Evolutionary conservation across 2,797 vertebrate genomes (phyloP).

Genomic region (Epinephelus malabaricus): DNA sequence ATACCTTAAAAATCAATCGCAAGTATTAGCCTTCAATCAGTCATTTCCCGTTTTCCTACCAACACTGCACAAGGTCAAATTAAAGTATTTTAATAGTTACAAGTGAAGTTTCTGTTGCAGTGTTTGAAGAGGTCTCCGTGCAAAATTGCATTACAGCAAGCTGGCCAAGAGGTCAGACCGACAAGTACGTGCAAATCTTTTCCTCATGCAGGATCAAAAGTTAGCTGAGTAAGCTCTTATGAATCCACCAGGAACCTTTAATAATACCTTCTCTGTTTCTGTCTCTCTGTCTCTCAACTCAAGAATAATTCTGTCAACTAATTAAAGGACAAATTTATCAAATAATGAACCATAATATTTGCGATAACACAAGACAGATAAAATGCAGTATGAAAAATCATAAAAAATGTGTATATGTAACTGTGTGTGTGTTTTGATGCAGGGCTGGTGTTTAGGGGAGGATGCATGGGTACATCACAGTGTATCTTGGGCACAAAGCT

Average conservation of each 20-base stretch:
- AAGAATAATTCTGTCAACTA: too few species aligned
- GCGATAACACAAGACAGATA: too few species aligned
- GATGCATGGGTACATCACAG: too few species aligned
- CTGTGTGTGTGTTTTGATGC: too few species aligned
- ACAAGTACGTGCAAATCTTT: conserved; percentile 4
- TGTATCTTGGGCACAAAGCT: too few species aligned
- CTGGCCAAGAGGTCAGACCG: conserved; percentile 9
- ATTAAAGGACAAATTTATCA: too few species aligned
- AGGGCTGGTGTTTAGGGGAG: too few species aligned
- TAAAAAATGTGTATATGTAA: too few species aligned
- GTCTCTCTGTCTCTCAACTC: not conserved
- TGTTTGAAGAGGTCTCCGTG: not conserved
- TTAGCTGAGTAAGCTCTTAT: conserved; percentile 10
- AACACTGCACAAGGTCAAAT: not conserved
- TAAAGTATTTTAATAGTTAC: not conserved
- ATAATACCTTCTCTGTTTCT: not conserved
- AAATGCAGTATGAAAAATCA: too few species aligned
- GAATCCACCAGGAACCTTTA: too few species aligned
- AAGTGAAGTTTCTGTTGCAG: not conserved
- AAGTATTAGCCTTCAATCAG: not conserved
- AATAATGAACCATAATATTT: too few species aligned
- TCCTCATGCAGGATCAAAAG: not conserved
- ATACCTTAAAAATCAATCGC: not conserved
- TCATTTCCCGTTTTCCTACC: not conserved
- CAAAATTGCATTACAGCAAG: not conserved